Evolutionary conservation across 2,113 vertebrate species (phyloP), one percentile per base, ranked within the genome.

Genomic region (Hippolais icterina): DNA sequence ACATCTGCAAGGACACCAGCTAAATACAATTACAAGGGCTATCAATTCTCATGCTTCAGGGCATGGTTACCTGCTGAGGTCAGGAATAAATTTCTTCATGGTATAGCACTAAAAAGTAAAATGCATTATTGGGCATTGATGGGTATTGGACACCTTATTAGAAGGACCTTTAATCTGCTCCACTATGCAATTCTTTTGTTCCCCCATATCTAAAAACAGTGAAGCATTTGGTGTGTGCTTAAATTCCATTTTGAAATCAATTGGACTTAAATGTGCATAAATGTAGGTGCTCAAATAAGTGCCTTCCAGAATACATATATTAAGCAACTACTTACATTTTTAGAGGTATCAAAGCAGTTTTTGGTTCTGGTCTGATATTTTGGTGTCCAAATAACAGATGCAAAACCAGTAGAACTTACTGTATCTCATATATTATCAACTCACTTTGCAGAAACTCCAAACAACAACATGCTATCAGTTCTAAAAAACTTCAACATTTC

Each of bases 21-120:
- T 95, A 95, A 96, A 95, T 66, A 91, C 65, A 93, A 90, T 95
- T 97, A 94, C 76, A 92, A 94, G 72, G 82, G 25, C 83, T 95
- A 93, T 96, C 87, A 95, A 94, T 94, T 85, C 76, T 87, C 37
- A 56, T 76, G 85, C 80, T 90, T 93, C 47, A 53, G 72, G 68
- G n/a, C 75, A 96, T 89, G 70, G 79, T 77, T 95, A 93, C 65
- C 75, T 96, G 83, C 86, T 95, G 93, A 93, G 80, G 84, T 94
- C 89, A 96, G 97, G 71, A 95, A 90, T 69, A 94, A 95, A 87
- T 76, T 80, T 93, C 88, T 84, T 83, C 78, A 42, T 72, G 64
- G 57, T 91, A 84, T 76, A 80, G 74, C 84, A 77, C 57, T 96
- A 69, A 82, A 92, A 82, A 39, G 66, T 86, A 84, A 93, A 96